Conservation (phyloP, 2,113 vertebrate genomes). For the Balaeniceps rex region DNA sequence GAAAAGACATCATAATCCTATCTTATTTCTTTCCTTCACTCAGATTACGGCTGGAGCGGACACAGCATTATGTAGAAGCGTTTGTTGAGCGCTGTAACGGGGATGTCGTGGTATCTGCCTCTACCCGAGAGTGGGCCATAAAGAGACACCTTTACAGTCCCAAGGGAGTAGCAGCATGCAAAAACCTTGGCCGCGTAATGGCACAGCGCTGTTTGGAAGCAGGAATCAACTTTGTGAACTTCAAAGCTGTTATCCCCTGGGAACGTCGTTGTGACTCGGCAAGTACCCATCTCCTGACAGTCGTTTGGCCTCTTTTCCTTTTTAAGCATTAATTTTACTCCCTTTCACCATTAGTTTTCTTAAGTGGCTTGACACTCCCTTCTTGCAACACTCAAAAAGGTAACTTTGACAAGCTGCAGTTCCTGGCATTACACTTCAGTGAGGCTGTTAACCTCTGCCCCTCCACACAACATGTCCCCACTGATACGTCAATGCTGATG, state of each 20-base stretch:
- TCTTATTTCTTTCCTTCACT: not conserved
- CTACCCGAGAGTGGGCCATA: slow-evolving; percentile 91
- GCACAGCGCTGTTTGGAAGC: slow-evolving; percentile 87
- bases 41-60: slow-evolving; percentile 84
- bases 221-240: slow-evolving; percentile 88
- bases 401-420: not conserved
- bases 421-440: not conserved
- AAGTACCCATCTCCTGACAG: slow-evolving; percentile 48
- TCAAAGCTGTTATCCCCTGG: slow-evolving; percentile 83
- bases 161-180: slow-evolving; percentile 79
- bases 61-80: slow-evolving; percentile 82
- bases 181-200: slow-evolving; percentile 85
- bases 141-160: slow-evolving; percentile 87
- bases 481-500: not conserved
- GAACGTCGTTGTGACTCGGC: slow-evolving; percentile 78
- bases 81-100: slow-evolving; percentile 75
- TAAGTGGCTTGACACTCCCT: not conserved
- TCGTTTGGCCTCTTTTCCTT: not conserved
- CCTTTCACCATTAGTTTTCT: not conserved
- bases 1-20: not conserved
- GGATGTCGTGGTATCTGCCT: slow-evolving; percentile 83
- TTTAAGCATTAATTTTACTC: not conserved
- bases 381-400: not conserved
- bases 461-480: not conserved
- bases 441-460: not conserved